phyloP scores from a whole-genome alignment of 37 sponge, comb jelly and placozoan genomes.

The Tethya wilhelma region DNA sequence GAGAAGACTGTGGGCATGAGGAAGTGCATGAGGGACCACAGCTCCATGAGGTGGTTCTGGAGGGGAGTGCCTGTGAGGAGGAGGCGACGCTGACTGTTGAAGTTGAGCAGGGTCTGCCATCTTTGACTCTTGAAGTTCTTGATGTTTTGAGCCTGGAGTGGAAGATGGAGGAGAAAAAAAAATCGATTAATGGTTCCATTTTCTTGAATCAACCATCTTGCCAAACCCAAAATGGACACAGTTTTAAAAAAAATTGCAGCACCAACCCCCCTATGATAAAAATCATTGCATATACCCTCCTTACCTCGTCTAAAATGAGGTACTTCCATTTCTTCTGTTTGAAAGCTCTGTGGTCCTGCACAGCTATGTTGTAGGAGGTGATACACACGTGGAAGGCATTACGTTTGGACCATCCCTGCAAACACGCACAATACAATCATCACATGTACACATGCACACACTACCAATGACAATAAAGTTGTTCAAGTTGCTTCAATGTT shows the following conservation, averaged over 20 bases:
- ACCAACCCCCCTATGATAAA: too few species aligned
- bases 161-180: not conserved
- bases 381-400: conserved; percentile 99
- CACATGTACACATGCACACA: not conserved
- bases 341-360: conserved; percentile 90
- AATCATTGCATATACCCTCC: not conserved
- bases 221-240: too few species aligned
- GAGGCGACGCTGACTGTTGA: conserved; percentile 91
- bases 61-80: conserved; percentile 98
- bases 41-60: conserved; percentile 99
- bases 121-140: conserved; percentile 99
- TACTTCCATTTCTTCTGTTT: conserved; percentile 97
- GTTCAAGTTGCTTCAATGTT: too few species aligned
- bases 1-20: conserved; percentile 98
- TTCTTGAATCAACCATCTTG: too few species aligned
- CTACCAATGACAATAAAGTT: not conserved
- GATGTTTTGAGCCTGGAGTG: conserved; percentile 94
- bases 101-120: conserved; percentile 97
- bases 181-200: not conserved
- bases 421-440: not conserved
- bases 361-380: conserved; percentile 97
- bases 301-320: conserved; percentile 93
- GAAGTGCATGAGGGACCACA: conserved; percentile 99
- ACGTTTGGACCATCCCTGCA: conserved; percentile 92
- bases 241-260: too few species aligned